Percentiles rank a stretch among this genome's conserved stretches.
These are phyloP conservation scores for Marcusenius ussheri DNA, from an alignment of 2,113 vertebrate species.

Conservation along the genomic window DNA sequence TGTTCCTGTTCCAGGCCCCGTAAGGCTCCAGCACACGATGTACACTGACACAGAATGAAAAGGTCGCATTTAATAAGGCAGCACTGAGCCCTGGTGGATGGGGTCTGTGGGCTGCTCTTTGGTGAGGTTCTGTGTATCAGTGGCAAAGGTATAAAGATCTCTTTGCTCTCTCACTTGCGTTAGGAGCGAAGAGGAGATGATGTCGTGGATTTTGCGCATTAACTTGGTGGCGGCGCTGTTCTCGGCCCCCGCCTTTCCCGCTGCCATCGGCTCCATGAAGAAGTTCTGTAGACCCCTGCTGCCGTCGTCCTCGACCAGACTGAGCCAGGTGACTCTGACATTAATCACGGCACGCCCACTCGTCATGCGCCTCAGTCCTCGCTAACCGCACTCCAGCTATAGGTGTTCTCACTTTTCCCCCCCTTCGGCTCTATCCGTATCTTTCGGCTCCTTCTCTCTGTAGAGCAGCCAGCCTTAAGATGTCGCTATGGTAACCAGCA, in stretches of 20 bases:
- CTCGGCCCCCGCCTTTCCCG: constrained; percentile 90
- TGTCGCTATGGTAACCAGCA: constrained; percentile 3
- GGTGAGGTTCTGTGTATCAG: not conserved
- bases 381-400: not conserved
- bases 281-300: constrained; percentile 89
- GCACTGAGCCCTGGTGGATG: no score
- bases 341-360: not conserved
- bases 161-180: not conserved
- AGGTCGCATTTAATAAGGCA: not conserved
- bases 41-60: not conserved
- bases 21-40: constrained; percentile 49
- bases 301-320: constrained; percentile 75
- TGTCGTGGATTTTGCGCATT: constrained; percentile 93
- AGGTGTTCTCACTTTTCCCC: not conserved
- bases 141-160: not conserved
- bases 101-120: not conserved
- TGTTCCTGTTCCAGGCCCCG: constrained; percentile 92
- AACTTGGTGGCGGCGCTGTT: constrained; percentile 92
- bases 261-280: constrained; percentile 94
- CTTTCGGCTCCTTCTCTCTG: not conserved
- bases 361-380: not conserved
- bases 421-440: not conserved
- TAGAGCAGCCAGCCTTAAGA: not conserved
- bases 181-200: constrained; percentile 94
- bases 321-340: constrained; percentile 68